Base-by-base conservation (phyloP, 1,140 invertebrate genomes). In the Cyclina sinensis region DNA sequence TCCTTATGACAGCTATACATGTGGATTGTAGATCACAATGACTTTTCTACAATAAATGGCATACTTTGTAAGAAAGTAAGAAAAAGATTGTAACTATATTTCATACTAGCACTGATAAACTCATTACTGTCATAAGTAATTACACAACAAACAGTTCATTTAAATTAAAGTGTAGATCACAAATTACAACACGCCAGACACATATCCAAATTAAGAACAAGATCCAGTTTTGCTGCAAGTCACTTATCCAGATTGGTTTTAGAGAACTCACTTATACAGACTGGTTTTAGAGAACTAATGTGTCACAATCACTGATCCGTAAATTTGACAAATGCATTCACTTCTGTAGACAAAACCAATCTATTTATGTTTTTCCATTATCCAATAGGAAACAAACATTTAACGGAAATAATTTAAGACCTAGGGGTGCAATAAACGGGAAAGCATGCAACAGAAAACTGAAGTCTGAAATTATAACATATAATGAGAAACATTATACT, bases 381-480 rank as follows among this genome's bases (percentile, higher is more conserved):
- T 70, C 65, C 65, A 70, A 70, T 70, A 70, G 3, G 32, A 70
- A 70, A 70, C 35, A 35, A 9, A 70, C 65, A 70, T 70, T 70
- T 70, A 18, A 70, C 18, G 1, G 65, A 35, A 62, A 14, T 70
- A 70, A 70, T 70, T 27, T 70, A n/a, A 27, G 32, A 27, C 65
- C 57, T 7, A n/a, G 18, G 7, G 57, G 7, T 24, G 27, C 24
- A 62, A 62, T 27, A 62, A 27, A 62, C 27, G 9, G 57, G 57
- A 62, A 27, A 62, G n/a, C n/a, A 27, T 1, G n/a, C 21, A 27
- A 9, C n/a, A 27, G 21, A 62, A 3, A 62, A n/a, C 3, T 27
- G 9, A 27, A 62, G 57, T 62, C 57, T 62, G 57, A 62, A 62
- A 62, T 4, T 14, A n/a, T 30, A n/a, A 62, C 30, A 43, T 43